A percentile compares a stretch with the other conserved stretches of the same genome.
Evolutionary conservation across 2,888 invertebrate species (phyloP).

Genomic region (Noctua fimbriata): DNA sequence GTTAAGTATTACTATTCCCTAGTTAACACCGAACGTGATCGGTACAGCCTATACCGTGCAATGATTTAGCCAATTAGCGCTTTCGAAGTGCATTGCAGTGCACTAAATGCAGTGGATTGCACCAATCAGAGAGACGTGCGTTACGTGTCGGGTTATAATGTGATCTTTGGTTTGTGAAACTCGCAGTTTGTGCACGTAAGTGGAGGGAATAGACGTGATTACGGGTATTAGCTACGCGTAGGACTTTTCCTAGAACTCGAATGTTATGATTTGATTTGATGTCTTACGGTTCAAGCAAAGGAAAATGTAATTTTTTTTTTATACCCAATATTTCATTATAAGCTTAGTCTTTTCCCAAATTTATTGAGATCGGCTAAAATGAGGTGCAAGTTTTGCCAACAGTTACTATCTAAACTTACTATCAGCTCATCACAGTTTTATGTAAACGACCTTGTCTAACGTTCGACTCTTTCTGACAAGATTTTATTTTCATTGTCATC

Average conservation of each 20-base stretch:
- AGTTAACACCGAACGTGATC: constrained; percentile 11
- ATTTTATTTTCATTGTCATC: too few relatives aligned
- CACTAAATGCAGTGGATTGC: constrained; percentile 28
- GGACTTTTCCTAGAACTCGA: not conserved
- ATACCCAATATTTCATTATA: too few relatives aligned
- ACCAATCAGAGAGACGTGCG: constrained; percentile 37
- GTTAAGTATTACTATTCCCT: not conserved
- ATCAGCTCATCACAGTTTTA: too few relatives aligned
- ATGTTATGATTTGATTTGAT: not conserved
- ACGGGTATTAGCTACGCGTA: not conserved
- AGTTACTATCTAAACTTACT: too few relatives aligned
- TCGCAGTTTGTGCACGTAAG: constrained; percentile 3
- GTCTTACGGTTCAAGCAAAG: too few relatives aligned
- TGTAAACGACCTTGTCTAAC: too few relatives aligned
- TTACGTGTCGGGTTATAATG: constrained; percentile 44
- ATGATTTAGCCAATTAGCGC: constrained; percentile 45
- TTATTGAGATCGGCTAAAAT: too few relatives aligned
- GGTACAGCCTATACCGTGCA: not conserved
- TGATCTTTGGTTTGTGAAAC: constrained; percentile 37
- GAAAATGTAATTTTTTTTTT: too few relatives aligned
- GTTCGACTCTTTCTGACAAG: too few relatives aligned
- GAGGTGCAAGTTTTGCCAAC: too few relatives aligned
- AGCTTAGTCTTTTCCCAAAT: too few relatives aligned
- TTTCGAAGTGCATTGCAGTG: constrained; percentile 18
- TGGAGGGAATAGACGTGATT: constrained; percentile 1